A percentile compares a stretch with the other conserved stretches of the same genome.
Conservation (phyloP, 2,113 vertebrate genomes). For the Microcebus murinus region DNA sequence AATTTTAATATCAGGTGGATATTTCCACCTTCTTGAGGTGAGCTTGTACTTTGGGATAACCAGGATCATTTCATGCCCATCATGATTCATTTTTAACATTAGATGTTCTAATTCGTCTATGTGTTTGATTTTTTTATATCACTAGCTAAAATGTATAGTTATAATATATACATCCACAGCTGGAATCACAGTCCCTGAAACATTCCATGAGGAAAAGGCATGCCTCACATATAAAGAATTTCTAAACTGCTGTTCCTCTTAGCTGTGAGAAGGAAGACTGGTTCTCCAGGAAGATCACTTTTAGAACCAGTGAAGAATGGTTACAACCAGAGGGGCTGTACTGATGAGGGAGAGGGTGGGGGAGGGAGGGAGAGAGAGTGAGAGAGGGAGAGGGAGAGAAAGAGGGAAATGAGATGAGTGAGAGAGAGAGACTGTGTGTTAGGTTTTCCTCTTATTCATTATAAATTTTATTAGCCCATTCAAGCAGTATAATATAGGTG, state of each 20-base stretch:
- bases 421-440: not conserved
- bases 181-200: not conserved
- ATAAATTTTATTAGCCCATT: not conserved
- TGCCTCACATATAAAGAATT: not conserved
- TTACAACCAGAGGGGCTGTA: not conserved
- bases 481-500: not conserved
- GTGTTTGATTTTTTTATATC: not conserved
- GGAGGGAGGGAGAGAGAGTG: not conserved
- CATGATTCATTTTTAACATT: not conserved
- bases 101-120: not conserved
- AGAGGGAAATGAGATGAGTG: not conserved
- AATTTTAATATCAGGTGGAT: too few species aligned
- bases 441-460: not conserved
- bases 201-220: not conserved
- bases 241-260: not conserved
- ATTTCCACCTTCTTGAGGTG: not conserved
- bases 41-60: not conserved
- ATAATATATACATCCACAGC: not conserved
- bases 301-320: not conserved
- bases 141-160: not conserved
- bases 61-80: not conserved
- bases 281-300: not conserved
- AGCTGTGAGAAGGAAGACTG: not conserved
- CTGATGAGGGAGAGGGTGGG: not conserved
- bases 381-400: not conserved